Percentiles rank a stretch among this genome's conserved stretches.
Conservation (phyloP, 92 coral and sea anemone species). For the Hydrozoanthus gracilis region DNA sequence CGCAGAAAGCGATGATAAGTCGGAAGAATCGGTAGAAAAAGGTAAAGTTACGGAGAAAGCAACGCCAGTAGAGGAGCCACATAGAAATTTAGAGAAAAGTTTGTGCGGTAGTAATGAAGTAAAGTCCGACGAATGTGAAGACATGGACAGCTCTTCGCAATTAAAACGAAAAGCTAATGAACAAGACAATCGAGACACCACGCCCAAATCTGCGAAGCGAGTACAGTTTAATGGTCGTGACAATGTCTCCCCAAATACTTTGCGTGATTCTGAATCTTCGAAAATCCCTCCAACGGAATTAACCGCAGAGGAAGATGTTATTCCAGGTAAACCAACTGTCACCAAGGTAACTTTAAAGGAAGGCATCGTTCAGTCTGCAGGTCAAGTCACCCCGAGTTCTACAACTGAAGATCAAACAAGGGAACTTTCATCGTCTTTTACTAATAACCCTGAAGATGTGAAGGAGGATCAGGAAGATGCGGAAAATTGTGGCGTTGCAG, state of each 20-base stretch:
- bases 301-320: background rate
- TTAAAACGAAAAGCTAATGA: slow-evolving; percentile 31
- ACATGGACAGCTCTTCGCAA: slow-evolving; percentile 19
- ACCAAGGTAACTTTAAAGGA: slow-evolving; percentile 70
- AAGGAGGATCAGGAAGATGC: slow-evolving; percentile 65
- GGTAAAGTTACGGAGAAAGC: background rate
- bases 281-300: background rate
- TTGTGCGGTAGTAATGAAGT: background rate
- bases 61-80: background rate
- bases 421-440: background rate
- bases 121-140: background rate
- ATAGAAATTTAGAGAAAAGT: background rate
- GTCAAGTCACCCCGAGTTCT: slow-evolving; percentile 29
- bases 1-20: background rate
- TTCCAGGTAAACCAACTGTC: slow-evolving; percentile 52
- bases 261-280: background rate
- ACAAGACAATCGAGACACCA: background rate
- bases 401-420: slow-evolving; percentile 13
- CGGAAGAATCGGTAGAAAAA: background rate
- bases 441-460: slow-evolving; percentile 44
- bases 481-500: slow-evolving; percentile 29
- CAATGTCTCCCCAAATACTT: slow-evolving; percentile 46
- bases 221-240: slow-evolving; percentile 76
- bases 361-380: slow-evolving; percentile 8
- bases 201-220: slow-evolving; percentile 60